Evolutionary conservation across 2,113 vertebrate species (phyloP).

Genomic region (Triplophysa siluroides): DNA sequence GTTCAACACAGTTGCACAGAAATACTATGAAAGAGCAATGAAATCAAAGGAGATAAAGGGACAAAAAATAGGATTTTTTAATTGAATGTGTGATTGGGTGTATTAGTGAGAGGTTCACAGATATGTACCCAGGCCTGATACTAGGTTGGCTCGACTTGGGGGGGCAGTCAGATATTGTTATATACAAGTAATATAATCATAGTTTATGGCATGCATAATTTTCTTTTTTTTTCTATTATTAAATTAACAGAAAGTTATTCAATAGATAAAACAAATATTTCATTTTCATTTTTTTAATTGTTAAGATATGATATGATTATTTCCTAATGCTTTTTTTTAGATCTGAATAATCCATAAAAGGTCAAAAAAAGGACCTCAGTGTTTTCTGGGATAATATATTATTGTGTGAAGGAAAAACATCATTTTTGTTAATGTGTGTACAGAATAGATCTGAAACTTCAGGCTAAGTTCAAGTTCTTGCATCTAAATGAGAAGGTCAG

Average conservation of each 20-base stretch:
- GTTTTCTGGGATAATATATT: not conserved
- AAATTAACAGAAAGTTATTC: no score
- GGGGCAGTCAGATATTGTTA: no score
- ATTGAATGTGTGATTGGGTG: conserved; percentile 28
- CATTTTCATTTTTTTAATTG: no score
- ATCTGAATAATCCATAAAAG: no score
- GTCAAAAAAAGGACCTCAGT: no score
- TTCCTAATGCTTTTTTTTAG: no score
- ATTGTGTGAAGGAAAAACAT: not conserved
- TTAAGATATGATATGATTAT: not conserved
- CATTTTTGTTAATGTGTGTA: not conserved
- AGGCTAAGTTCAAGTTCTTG: not conserved
- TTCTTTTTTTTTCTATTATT: no score
- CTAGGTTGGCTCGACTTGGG: no score
- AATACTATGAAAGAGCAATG: conserved; percentile 47
- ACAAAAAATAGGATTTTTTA: conserved; percentile 18
- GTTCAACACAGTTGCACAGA: conserved; percentile 26
- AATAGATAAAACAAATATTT: no score
- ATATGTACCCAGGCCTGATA: not conserved
- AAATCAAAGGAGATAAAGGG: conserved; percentile 48
- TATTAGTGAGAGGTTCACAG: not conserved
- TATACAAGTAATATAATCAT: no score
- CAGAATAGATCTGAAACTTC: not conserved
- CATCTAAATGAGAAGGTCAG: not conserved
- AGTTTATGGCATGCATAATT: not conserved